Conservation (phyloP, 1,140 invertebrate species). For the Drosophila pseudoananassae region DNA sequence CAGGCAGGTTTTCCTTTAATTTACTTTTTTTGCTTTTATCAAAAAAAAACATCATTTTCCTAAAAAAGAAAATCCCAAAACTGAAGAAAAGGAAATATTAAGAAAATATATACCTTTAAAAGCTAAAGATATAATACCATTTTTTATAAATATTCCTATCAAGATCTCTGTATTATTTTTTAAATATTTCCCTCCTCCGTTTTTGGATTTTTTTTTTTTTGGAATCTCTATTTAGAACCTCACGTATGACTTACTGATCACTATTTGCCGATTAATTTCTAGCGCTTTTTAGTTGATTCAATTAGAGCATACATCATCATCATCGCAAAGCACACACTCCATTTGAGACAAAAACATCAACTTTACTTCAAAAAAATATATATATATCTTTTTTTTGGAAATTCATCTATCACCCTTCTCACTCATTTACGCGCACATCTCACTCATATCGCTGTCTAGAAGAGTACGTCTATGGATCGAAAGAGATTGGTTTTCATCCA, state of each 20-base stretch:
- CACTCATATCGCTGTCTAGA: conserved; percentile 6
- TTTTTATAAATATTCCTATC: too few relatives aligned
- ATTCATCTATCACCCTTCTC: conserved; percentile 6
- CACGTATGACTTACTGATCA: conserved; percentile 39
- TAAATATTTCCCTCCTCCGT: conserved; percentile 11
- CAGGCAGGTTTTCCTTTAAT: conserved; percentile 73
- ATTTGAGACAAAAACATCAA: conserved; percentile 4
- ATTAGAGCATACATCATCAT: conserved; percentile 14
- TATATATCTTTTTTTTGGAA: too few relatives aligned
- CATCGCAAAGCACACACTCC: neutral
- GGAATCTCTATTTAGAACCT: conserved; percentile 25
- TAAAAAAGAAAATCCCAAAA: conserved; percentile 6
- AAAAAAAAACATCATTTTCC: conserved; percentile 1
- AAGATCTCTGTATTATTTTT: too few relatives aligned
- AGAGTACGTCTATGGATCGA: conserved; percentile 5
- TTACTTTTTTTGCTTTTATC: conserved; percentile 38
- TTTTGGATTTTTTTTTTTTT: neutral
- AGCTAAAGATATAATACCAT: too few relatives aligned
- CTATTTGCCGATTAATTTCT: conserved; percentile 40
- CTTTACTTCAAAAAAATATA: conserved; percentile 10
- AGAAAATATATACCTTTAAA: too few relatives aligned
- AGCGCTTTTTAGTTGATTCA: conserved; percentile 60
- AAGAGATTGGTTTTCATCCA: neutral
- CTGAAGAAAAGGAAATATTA: conserved; percentile 4
- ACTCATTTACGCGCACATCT: neutral